Evolutionary conservation across 1,140 invertebrate species (phyloP), one percentile per base, ranked within the genome.

Genomic region (Neodiprion virginianus): DNA sequence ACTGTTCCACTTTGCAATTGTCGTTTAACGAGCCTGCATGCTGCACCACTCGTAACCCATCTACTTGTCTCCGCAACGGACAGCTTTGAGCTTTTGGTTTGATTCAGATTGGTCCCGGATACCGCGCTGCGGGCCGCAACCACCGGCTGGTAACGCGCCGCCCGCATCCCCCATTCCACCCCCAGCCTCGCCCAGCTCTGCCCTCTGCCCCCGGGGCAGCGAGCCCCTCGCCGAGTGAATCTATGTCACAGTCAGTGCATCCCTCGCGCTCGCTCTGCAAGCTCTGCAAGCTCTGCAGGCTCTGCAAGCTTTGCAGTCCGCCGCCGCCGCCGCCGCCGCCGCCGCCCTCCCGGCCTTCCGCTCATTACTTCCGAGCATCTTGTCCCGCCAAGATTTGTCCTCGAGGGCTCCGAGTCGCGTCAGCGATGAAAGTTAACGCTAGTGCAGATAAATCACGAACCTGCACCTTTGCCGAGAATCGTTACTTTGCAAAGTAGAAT

Each of bases 401-500:
- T 61, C n/a, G n/a, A 17, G 11, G 11, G 53, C 53, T 5, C 11
- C 11, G 53, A 61, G 53, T 61, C 53, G 53, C 53, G 53, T 61
- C 53, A 61, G 53, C 53, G 53, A 61, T 61, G 53, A 61, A 61
- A 61, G 53, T 61, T 61, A 40, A 61, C 53, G 53, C 53, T 61
- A 40, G 28, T 61, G 53, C 11, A 14, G 53, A 61, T 61, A 61
- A 61, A 61, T 14, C 53, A 61, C 53, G 53, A 14, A 61, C 11
- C 5, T 40, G 28, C 28, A 40, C 28, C 28, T 61, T 61, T 8
- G 11, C n/a, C 11, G 11, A 5, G n/a, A 61, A 61, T 61, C 53
- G 53, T 61, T 61, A 61, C 53, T 8, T 61, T 61, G 11, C 3
- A 3, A 61, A 61, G 53, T 61, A 61, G 11, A 61, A 61, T 61